Evolutionary conservation across 1,140 invertebrate species (phyloP), one percentile per base, ranked within the genome.

Genomic region (Lucilia sericata): DNA sequence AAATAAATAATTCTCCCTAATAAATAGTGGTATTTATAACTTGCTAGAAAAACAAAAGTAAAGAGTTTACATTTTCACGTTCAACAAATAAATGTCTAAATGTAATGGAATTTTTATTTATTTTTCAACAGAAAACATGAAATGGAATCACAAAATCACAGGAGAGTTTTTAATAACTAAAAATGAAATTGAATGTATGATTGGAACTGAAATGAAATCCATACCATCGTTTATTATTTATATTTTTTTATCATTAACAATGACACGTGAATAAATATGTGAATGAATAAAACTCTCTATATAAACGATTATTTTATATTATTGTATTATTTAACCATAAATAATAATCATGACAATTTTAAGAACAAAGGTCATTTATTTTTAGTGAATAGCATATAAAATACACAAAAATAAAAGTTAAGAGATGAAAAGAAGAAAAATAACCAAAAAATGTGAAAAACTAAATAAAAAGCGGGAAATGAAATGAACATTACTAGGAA

Each of bases 101-200:
- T 80, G 76, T 80, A 80, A 80, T 80, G 76, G 42, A 49, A 80
- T 80, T 80, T 78, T 80, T 80, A 80, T 80, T 80, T 80, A 80
- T 80, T 51, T 80, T 80, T 12, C 7, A 76, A 80, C 25, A 49
- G 10, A 80, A 80, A 14, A 36, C 5, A 42, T 5, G 7, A 7
- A 42, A n/a, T n/a, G 25, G 5, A 78, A n/a, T 17, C 75, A 78
- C 75, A 78, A 78, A 70, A 80, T 80, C 76, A 80, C 42, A 80
- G 42, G 19, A 80, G 75, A 78, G 42, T 78, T 75, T 78, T 80
- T 70, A 21, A 21, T 70, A 21, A 21, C 19, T 70, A 80, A 49
- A 19, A 51, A 80, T 47, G 34, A 80, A 19, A 47, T 49, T 49
- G 34, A 42, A 42, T 42, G 75, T 7, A 8, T 25, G 2, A 75